Percentiles rank a stretch among this genome's conserved stretches.
These are phyloP conservation scores for Plecotus auritus DNA, from an alignment of 2,113 vertebrate species.

Conservation along the genomic window DNA sequence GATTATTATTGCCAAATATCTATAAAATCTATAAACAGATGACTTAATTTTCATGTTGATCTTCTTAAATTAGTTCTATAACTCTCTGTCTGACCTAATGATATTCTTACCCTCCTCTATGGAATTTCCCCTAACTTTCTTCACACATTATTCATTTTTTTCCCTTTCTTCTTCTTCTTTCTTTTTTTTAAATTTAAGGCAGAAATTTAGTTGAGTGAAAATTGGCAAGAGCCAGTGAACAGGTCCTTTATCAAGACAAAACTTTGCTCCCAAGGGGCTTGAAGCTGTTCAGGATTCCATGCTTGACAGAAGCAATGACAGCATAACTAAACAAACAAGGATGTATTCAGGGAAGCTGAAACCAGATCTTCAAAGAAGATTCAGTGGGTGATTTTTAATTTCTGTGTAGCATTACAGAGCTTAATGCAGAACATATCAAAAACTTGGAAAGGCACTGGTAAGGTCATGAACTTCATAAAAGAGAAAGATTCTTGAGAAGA, in stretches of 20 bases:
- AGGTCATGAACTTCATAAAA: conserved; percentile 42
- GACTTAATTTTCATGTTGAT: neutral
- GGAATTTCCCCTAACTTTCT: neutral
- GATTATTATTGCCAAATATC: neutral
- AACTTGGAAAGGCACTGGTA: neutral
- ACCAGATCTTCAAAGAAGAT: conserved; percentile 60
- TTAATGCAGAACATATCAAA: conserved; percentile 33
- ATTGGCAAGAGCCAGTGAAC: neutral
- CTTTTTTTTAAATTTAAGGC: neutral
- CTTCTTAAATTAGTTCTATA: neutral
- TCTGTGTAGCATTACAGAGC: conserved; percentile 19
- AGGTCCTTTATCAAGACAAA: neutral
- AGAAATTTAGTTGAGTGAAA: conserved; percentile 35
- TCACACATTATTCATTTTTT: neutral
- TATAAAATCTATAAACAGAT: neutral
- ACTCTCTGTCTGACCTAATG: neutral
- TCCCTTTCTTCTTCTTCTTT: neutral
- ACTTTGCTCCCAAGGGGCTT: neutral
- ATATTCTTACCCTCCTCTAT: neutral
- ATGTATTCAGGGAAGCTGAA: neutral
- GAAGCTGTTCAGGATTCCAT: neutral
- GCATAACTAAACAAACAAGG: conserved; percentile 38
- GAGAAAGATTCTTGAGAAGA: neutral
- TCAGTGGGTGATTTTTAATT: conserved; percentile 9
- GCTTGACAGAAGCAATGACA: conserved; percentile 48